Evolutionary conservation across 1,140 invertebrate species (phyloP).

Genomic region (Adelges cooleyi): DNA sequence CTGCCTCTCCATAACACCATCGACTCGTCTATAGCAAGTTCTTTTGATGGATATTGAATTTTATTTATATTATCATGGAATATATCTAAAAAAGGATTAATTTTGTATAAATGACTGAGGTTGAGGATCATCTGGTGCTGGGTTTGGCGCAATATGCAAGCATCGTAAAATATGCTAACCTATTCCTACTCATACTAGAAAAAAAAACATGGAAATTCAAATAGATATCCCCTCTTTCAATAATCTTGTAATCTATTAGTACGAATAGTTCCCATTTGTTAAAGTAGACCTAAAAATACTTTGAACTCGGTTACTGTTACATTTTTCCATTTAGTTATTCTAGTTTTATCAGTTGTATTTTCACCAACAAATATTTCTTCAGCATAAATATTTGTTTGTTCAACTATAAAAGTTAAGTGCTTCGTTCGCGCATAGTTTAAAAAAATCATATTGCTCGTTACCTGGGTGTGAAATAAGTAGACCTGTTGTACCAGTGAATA

Average conservation of each 20-base stretch:
- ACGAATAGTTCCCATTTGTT: slow-evolving; percentile 36
- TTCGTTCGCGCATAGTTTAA: not conserved
- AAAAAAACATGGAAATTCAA: slow-evolving; percentile 33
- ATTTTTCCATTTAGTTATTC: slow-evolving; percentile 33
- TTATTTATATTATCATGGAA: not conserved
- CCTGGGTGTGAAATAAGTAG: not conserved
- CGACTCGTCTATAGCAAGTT: not conserved
- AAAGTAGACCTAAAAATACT: slow-evolving; percentile 36
- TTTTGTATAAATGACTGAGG: not conserved
- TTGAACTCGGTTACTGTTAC: slow-evolving; percentile 33
- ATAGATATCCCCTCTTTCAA: slow-evolving; percentile 35
- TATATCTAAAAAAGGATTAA: not conserved
- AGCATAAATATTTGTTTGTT: not conserved
- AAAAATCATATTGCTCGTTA: not conserved
- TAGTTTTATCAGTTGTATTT: slow-evolving; percentile 8
- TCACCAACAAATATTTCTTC: not conserved
- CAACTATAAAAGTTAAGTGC: not conserved
- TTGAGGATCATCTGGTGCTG: slow-evolving; percentile 25
- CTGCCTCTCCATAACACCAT: not conserved
- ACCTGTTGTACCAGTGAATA: not conserved
- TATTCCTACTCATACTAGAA: slow-evolving; percentile 34
- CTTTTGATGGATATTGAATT: not conserved
- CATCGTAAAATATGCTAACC: not conserved
- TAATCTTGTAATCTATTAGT: slow-evolving; percentile 35
- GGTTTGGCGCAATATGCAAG: not conserved